Evolutionary conservation across 2,113 vertebrate genomes (phyloP), one percentile per base, ranked within the genome.

Genomic region (Sorex araneus): DNA sequence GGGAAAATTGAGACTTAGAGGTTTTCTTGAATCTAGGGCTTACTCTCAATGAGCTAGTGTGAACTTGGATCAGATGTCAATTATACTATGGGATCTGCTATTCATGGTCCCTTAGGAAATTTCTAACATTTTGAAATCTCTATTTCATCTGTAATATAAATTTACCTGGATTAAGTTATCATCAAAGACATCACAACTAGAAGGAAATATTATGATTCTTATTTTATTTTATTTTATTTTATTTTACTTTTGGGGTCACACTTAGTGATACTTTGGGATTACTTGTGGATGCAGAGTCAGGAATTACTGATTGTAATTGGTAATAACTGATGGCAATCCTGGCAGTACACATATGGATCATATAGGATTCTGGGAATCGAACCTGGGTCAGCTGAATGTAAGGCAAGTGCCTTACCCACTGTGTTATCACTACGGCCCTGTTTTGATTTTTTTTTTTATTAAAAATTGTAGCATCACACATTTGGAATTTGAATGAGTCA

Each of bases 381-480:
- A 40, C 40, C 40, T 7, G 40, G 7, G 40, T 40, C 40, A 40
- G 40, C 40, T 7, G 40, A 3, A 40, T 40, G 40, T 7, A 40
- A 18, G 57, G 57, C 21, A 60, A 21, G 9, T 13, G 57, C 57
- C 57, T 60, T 21, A 60, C 57, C 13, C 57, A 60, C 21, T 60
- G 57, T 40, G 40, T 40, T 40, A 40, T 40, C 40, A 40, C 40
- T 40, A 40, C 7, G 40, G 7, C 40, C 40, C 40, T 40, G n/a
- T n/a, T n/a, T n/a, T n/a, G n/a, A n/a, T n/a, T n/a, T n/a, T n/a
- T n/a, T n/a, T n/a, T n/a, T n/a, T n/a, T n/a, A n/a, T 91, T 70
- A 57, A 80, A 73, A 91, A 80, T 15, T 25, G 28, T 21, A 87
- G 66, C 28, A 23, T n/a, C 63, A 63, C 11, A 88, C 78, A 93